phyloP scores from a whole-genome alignment of 2,113 vertebrate species.

The Epinephelus fuscoguttatus region DNA sequence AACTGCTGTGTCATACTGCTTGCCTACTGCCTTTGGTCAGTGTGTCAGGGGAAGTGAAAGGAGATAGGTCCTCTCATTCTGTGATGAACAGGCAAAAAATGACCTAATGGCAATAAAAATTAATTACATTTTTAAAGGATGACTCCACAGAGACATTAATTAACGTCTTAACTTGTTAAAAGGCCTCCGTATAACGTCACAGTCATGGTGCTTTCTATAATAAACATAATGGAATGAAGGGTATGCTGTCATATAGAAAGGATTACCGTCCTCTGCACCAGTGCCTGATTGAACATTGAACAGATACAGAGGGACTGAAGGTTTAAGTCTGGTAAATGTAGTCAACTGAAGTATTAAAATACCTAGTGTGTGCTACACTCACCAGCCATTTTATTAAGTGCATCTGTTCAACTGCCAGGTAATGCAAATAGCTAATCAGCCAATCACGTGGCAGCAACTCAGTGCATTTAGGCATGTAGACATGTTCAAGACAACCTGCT shows the following conservation, averaged over 20 bases:
- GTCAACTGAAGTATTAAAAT: too few relatives aligned
- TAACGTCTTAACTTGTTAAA: background rate
- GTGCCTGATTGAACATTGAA: background rate
- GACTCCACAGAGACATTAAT: background rate
- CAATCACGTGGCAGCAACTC: too few relatives aligned
- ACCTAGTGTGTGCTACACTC: too few relatives aligned
- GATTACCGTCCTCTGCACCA: background rate
- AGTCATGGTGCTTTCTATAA: background rate
- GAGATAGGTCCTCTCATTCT: background rate
- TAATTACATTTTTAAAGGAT: constrained; percentile 24
- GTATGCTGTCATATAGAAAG: background rate
- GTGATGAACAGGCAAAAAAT: constrained; percentile 12
- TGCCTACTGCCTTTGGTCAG: constrained; percentile 12
- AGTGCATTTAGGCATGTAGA: too few relatives aligned
- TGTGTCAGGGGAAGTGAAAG: background rate
- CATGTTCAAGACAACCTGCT: too few relatives aligned
- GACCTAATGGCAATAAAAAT: constrained; percentile 13
- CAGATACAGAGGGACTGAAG: background rate
- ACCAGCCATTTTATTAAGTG: too few relatives aligned
- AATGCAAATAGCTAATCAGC: too few relatives aligned
- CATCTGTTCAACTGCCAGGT: too few relatives aligned
- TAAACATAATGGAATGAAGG: background rate
- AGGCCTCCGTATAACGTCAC: background rate
- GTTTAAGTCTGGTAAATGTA: background rate
- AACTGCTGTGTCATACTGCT: constrained; percentile 67